Evolutionary conservation across 2,888 invertebrate genomes (phyloP).

Genomic region (Chelonus formosanus): DNA sequence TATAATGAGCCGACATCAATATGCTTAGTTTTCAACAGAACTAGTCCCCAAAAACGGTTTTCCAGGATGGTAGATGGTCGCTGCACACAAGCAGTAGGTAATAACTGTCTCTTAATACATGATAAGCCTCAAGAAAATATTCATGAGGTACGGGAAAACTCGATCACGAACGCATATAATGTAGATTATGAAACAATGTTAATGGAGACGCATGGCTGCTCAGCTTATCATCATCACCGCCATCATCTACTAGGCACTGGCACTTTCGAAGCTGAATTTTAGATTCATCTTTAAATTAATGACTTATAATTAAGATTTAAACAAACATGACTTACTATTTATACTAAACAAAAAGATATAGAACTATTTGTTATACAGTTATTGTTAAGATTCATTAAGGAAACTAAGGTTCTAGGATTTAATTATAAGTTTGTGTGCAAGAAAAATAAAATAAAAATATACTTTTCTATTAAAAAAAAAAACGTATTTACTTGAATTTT

Average conservation of each 20-base stretch:
- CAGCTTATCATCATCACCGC: slow-evolving; percentile 67
- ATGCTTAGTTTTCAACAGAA: slow-evolving; percentile 41
- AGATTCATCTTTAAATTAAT: slow-evolving; percentile 29
- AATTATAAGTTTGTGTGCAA: slow-evolving; percentile 44
- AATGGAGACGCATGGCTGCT: slow-evolving; percentile 73
- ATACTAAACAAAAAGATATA: slow-evolving; percentile 37
- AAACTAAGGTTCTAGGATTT: slow-evolving; percentile 37
- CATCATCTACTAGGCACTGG: slow-evolving; percentile 45
- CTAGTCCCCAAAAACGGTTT: slow-evolving; percentile 23
- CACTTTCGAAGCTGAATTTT: slow-evolving; percentile 51
- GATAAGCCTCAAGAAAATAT: slow-evolving; percentile 17
- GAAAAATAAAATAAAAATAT: slow-evolving; percentile 53
- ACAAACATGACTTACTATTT: slow-evolving; percentile 38
- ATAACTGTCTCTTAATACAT: slow-evolving; percentile 43
- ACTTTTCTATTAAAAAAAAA: slow-evolving; percentile 50
- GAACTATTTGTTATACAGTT: slow-evolving; percentile 40
- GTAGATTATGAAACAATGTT: slow-evolving; percentile 68
- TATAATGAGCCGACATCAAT: slow-evolving; percentile 51
- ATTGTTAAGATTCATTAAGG: slow-evolving; percentile 29
- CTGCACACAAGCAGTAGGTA: slow-evolving; percentile 46
- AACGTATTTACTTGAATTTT: neutral
- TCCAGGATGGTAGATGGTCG: slow-evolving; percentile 18
- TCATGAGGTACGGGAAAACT: neutral
- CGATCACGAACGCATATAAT: slow-evolving; percentile 23
- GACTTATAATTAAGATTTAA: slow-evolving; percentile 4